Evolutionary conservation across 2,888 invertebrate genomes (phyloP), one percentile per base, ranked within the genome.

Genomic region (Maniola hyperantus): DNA sequence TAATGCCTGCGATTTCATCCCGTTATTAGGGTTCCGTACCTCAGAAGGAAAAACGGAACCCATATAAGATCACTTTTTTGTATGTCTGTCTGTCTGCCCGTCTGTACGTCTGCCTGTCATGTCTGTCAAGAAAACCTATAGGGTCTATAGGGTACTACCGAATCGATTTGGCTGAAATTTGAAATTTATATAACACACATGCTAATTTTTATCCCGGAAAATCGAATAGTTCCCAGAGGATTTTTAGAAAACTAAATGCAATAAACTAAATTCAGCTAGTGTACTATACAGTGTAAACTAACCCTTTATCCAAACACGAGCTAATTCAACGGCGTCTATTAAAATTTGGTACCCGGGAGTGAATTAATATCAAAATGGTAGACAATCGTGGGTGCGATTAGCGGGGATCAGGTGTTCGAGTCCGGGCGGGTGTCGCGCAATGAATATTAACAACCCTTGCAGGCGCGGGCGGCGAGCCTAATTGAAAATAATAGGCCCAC

Each of bases 391-490:
- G 67, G 70, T 34, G 67, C 74, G 72, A 72, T 73, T 70, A 71
- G 65, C 68, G 53, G 73, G 77, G 77, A 80, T 79, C 84, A 84
- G 84, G 84, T 83, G 84, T 78, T 80, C 77, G 80, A 76, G 76
- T 79, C 81, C 85, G 84, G 76, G 75, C 77, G 82, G 79, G 76
- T 76, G 84, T 79, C 83, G 78, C 71, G 72, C 78, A 85, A 90
- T 89, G 87, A 87, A 90, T 89, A 91, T 89, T 89, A 91, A 91
- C 89, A 91, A 89, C 89, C 90, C 89, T 90, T 90, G 83, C 79
- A 78, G 74, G 70, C 63, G 70, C 72, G 72, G 72, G 71, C 76
- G 76, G 74, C 55, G 74, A 68, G 72, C 72, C 79, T 90, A 90
- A 91, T 89, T 87, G 90, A 89, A 83, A 91, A 85, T 90, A 89